Conservation (phyloP, 1,140 invertebrate species). For the Phymastichus coffea region DNA sequence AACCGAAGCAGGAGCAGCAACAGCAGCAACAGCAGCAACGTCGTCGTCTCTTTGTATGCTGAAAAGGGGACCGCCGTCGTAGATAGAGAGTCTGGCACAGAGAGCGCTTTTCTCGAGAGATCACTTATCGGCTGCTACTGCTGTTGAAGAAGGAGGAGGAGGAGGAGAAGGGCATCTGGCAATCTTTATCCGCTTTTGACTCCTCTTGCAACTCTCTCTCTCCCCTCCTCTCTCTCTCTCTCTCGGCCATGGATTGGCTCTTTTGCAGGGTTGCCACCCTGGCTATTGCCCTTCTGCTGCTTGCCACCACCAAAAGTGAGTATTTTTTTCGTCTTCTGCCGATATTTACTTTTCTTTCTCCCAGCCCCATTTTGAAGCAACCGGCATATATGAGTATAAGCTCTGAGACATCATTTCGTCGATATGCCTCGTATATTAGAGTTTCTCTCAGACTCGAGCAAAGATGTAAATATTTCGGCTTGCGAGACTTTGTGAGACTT, state of each 20-base stretch:
- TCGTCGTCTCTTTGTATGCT: neutral
- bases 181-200: constrained; percentile 28
- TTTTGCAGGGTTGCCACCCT: constrained; percentile 16
- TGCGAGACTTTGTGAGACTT: too few relatives aligned
- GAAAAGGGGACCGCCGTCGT: neutral
- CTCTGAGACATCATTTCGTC: neutral
- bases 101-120: constrained; percentile 18
- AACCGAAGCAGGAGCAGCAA: neutral
- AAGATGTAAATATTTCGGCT: too few relatives aligned
- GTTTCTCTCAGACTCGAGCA: neutral
- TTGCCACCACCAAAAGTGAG: constrained; percentile 13
- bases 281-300: constrained; percentile 8
- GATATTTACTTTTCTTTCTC: too few relatives aligned
- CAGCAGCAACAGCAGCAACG: neutral
- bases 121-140: constrained; percentile 22
- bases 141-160: too few relatives aligned
- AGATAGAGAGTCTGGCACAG: constrained; percentile 13
- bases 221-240: neutral
- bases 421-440: neutral
- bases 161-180: neutral
- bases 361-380: neutral
- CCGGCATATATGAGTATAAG: neutral
- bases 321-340: too few relatives aligned
- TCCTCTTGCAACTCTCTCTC: neutral
- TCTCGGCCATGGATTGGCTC: constrained; percentile 24